These are phyloP conservation scores for Vireo altiloquus DNA, from an alignment of 2,113 vertebrate species.

Conservation along the genomic window DNA sequence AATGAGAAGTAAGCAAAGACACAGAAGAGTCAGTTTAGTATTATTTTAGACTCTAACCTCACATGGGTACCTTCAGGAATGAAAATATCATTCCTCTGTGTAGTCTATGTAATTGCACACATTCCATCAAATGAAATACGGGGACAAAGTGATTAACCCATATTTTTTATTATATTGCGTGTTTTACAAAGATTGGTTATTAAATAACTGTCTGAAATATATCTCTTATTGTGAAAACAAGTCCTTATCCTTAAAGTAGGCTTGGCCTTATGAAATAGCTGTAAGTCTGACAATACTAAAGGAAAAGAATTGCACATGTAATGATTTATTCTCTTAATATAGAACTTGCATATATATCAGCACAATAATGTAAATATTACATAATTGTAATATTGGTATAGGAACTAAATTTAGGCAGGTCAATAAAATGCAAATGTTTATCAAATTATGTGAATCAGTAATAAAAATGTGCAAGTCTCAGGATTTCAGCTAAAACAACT, in stretches of 20 bases:
- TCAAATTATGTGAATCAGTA: background rate
- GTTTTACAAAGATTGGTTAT: background rate
- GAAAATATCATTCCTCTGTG: background rate
- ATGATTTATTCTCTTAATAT: background rate
- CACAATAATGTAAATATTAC: background rate
- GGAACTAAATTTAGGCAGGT: background rate
- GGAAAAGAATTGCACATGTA: background rate
- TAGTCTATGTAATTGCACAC: fast-evolving
- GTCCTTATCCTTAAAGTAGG: background rate
- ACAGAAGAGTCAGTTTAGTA: background rate
- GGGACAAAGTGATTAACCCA: fast-evolving
- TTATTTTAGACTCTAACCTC: background rate
- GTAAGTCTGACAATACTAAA: background rate
- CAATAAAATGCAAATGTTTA: background rate
- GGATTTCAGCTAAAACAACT: background rate
- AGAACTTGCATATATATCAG: background rate
- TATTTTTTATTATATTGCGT: background rate
- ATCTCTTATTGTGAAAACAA: background rate
- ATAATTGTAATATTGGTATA: background rate
- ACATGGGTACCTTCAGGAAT: background rate
- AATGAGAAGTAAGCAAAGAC: background rate
- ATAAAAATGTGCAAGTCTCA: background rate
- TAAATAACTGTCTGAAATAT: background rate
- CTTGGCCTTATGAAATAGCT: background rate
- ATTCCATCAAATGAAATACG: background rate